Percentiles rank a stretch among this genome's conserved stretches.
Evolutionary conservation across 2,113 vertebrate genomes (phyloP).

Genomic region (Monarcha castaneiventris): DNA sequence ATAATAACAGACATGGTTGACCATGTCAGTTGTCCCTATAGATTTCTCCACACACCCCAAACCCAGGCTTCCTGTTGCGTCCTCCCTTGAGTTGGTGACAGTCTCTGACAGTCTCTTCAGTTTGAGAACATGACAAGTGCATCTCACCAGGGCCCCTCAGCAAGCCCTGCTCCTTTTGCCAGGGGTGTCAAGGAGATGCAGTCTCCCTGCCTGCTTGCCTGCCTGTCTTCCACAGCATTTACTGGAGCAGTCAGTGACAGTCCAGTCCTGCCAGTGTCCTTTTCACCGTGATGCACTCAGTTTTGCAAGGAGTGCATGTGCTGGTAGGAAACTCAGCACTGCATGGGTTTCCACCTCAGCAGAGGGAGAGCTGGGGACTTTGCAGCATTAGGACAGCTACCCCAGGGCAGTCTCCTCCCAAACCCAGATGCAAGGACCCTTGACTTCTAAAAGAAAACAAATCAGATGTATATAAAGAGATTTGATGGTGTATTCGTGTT

Average conservation of each 20-base stretch:
- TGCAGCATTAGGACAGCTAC: background rate
- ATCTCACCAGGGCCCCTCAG: background rate
- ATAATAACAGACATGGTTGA: background rate
- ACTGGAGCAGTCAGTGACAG: background rate
- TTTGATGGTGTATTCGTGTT: background rate
- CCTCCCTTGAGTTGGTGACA: background rate
- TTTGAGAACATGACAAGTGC: background rate
- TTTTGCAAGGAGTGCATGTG: background rate
- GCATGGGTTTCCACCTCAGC: background rate
- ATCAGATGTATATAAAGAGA: background rate
- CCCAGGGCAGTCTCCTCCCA: background rate
- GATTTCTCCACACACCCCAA: background rate
- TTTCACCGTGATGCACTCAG: background rate
- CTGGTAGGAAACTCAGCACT: background rate
- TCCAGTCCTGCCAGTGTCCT: background rate
- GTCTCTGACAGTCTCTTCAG: background rate
- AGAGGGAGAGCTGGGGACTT: background rate
- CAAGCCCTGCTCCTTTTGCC: background rate
- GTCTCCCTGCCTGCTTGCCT: background rate
- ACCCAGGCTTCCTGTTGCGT: background rate
- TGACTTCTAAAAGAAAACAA: background rate
- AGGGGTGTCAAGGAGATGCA: background rate
- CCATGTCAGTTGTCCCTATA: background rate
- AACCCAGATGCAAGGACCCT: background rate
- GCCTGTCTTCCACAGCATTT: background rate